Base-by-base conservation (phyloP, 2,888 invertebrate genomes). In the Carcina quercana region DNA sequence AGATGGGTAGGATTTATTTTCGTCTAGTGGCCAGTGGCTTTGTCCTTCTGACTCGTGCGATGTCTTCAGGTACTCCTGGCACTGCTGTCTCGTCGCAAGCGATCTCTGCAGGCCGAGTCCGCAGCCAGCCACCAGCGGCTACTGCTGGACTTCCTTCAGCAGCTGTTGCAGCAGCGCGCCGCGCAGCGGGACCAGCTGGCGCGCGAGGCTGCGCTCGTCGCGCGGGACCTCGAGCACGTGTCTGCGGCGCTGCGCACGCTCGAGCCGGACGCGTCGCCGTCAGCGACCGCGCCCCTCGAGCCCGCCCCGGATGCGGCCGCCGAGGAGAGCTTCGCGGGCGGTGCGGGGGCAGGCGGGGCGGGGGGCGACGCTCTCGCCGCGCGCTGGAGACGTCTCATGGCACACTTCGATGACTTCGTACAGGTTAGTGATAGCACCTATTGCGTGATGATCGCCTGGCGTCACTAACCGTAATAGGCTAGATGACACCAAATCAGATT, bases 371-470 rank as follows among this genome's bases (percentile, higher is more conserved):
- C 89, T 1, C 70, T 94, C 15, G 89, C 91, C 0, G 82, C 89
- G 13, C 78, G 94, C 14, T 87, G 93, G 59, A 85, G 91, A 35
- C 83, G 94, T 10, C 91, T 96, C 86, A 89, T 91, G 50, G 89
- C 91, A 3, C 95, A 96, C 76, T 95, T 95, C 68, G 94, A 95
- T 38, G 96, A 96, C 69, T 91, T 96, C 60, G 92, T 94, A 26
- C 76, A 75, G 71, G 75, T 72, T n/a, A n/a, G n/a, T n/a, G n/a
- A n/a, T n/a, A n/a, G n/a, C n/a, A n/a, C n/a, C n/a, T n/a, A n/a
- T n/a, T n/a, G n/a, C n/a, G n/a, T n/a, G n/a, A n/a, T n/a, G n/a
- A n/a, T n/a, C n/a, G n/a, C n/a, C n/a, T n/a, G n/a, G n/a, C n/a
- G n/a, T n/a, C n/a, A n/a, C n/a, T n/a, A n/a, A n/a, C n/a, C n/a